Conservation (phyloP, 2,113 vertebrate species). For the Pangasianodon hypophthalmus region DNA sequence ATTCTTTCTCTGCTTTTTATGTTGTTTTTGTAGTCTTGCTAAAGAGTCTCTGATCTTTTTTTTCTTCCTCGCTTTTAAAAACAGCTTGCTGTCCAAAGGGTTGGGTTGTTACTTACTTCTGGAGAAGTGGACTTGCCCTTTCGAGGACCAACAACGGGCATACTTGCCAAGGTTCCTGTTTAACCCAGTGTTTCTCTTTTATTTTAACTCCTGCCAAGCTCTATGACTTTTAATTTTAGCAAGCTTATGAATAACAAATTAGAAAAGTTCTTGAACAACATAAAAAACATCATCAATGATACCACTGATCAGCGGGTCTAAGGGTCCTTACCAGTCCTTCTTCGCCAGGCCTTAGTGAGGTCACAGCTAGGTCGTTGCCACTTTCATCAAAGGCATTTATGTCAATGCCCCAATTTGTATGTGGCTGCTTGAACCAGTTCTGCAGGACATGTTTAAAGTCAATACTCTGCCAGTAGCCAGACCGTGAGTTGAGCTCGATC, state of each 20-base stretch:
- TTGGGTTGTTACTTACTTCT: slow-evolving; percentile 15
- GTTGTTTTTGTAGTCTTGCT: slow-evolving; percentile 67
- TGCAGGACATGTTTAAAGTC: slow-evolving; percentile 98
- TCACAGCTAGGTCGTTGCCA: slow-evolving; percentile 95
- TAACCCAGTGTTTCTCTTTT: not conserved
- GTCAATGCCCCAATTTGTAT: slow-evolving; percentile 98
- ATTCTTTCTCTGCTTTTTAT: slow-evolving; percentile 68
- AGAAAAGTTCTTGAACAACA: not conserved
- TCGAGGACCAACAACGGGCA: slow-evolving; percentile 17
- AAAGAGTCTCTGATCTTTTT: slow-evolving; percentile 65
- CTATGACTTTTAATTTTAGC: not conserved
- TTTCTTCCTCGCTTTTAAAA: slow-evolving; percentile 60
- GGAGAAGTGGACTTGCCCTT: slow-evolving; percentile 20
- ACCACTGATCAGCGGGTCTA: slow-evolving; percentile 65
- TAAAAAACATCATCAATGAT: not conserved
- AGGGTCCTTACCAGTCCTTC: slow-evolving; percentile 92
- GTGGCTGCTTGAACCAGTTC: slow-evolving; percentile 99
- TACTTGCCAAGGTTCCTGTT: slow-evolving; percentile 17
- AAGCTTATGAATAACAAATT: not conserved
- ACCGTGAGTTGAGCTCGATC: slow-evolving; percentile 91
- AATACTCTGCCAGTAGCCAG: slow-evolving; percentile 97
- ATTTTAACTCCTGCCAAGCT: not conserved
- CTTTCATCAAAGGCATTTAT: slow-evolving; percentile 97
- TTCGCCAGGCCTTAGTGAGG: slow-evolving; percentile 90
- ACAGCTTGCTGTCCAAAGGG: slow-evolving; percentile 52